A percentile compares a stretch with the other conserved stretches of the same genome.
Conservation (phyloP, 1,140 invertebrate species). For the Tetramorium simillimum region DNA sequence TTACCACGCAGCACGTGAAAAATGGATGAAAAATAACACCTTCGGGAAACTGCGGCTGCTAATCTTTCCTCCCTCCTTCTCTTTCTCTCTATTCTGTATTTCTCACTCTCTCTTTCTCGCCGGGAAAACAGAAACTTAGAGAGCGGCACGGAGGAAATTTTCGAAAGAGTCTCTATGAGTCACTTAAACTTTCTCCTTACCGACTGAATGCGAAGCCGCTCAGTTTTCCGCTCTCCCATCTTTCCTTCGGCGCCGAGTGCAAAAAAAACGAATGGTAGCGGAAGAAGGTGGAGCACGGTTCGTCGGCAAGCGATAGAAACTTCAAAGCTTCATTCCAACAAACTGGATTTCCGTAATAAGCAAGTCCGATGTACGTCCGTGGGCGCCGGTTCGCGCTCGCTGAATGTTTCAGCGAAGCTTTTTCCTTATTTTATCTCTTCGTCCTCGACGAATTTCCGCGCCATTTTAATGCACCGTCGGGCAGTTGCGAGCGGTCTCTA, state of each 20-base stretch:
- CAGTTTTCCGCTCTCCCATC: slow-evolving; percentile 40
- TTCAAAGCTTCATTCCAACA: slow-evolving; percentile 67
- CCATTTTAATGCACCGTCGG: slow-evolving; percentile 43
- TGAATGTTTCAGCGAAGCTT: slow-evolving; percentile 12
- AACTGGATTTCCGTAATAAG: slow-evolving; percentile 72
- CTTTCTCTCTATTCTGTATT: neutral
- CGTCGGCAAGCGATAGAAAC: slow-evolving; percentile 56
- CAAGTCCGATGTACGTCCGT: slow-evolving; percentile 50
- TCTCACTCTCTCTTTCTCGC: slow-evolving; percentile 28
- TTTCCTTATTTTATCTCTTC: slow-evolving; percentile 28
- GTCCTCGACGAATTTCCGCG: slow-evolving; percentile 6
- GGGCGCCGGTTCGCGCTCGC: slow-evolving; percentile 7
- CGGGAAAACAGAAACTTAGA: slow-evolving; percentile 63
- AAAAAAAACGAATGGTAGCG: slow-evolving; percentile 16
- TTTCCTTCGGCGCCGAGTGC: neutral
- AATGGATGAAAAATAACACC: slow-evolving; percentile 20
- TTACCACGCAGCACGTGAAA: slow-evolving; percentile 15
- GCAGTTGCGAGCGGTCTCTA: slow-evolving; percentile 4
- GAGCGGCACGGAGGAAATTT: slow-evolving; percentile 63
- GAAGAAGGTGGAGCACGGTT: slow-evolving; percentile 37
- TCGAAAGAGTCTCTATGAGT: slow-evolving; percentile 66
- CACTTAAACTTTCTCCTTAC: slow-evolving; percentile 69
- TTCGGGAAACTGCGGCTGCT: slow-evolving; percentile 18
- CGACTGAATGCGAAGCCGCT: slow-evolving; percentile 60
- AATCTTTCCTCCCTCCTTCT: slow-evolving; percentile 20